Base-by-base conservation (phyloP, 2,797 vertebrate species). In the Dicrostonyx torquatus region DNA sequence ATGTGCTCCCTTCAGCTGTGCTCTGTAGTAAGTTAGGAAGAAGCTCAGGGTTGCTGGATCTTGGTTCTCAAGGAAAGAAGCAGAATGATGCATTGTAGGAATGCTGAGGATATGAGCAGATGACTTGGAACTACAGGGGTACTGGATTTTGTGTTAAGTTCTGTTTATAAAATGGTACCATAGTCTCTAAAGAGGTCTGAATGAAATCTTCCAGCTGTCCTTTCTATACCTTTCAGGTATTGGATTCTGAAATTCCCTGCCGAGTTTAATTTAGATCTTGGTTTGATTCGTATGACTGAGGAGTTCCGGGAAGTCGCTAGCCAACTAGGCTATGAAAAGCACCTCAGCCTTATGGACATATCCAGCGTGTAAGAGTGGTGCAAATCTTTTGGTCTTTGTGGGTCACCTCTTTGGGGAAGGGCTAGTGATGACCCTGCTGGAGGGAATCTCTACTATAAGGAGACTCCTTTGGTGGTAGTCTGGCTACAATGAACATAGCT, bases 201-300 rank as follows among this genome's bases (percentile, higher is more conserved):
- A 73, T 76, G 58, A 88, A 86, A 73, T 58, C 48, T 31, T 73
- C 77, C 20, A 45, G 78, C 60, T 58, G 26, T 94, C 48, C 95
- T 45, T 96, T 43, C 29, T 72, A 43, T 96, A 2, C 84, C 18
- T 98, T 98, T 96, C 97, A 99, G 99, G 98, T 99, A 99, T 98
- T 99, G 99, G 99, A 99, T 99, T 97, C 98, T 99, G 93, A 99
- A 99, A 95, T 99, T 99, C 97, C 99, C 99, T 94, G 99, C 99
- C 0, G 99, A 99, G 98, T 99, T 99, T 98, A 99, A 99, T 97
- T 98, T 99, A 98, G 99, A 99, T 97, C 98, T 99, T 85, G 99
- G 99, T 95, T 98, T 99, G 97, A 99, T 99, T 97, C 98, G 96
- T 89, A 98, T 99, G 95, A 99, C 99, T 22, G 99, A 99, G 97